Evolutionary conservation across 2,797 vertebrate species (phyloP).

Genomic region (Smutsia temminckii): DNA sequence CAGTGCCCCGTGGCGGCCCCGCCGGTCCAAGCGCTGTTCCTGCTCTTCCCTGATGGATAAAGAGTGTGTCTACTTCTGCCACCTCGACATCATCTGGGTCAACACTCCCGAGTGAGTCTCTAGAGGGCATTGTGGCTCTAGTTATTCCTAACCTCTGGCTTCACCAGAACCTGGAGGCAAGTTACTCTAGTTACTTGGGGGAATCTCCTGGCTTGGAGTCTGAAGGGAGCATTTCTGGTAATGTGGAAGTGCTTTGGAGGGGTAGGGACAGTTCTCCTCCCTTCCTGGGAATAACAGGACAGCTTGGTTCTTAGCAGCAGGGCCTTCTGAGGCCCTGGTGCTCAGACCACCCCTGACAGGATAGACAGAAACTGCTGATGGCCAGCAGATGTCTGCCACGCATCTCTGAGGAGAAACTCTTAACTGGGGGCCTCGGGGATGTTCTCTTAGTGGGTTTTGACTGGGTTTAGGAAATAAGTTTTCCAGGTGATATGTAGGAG

Average conservation of each 20-base stretch:
- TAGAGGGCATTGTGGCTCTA: slow-evolving; percentile 69
- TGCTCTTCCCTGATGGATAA: slow-evolving; percentile 95
- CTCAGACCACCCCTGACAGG: not conserved
- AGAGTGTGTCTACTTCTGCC: slow-evolving; percentile 98
- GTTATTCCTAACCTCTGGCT: not conserved
- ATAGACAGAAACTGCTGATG: not conserved
- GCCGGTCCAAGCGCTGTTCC: slow-evolving; percentile 93
- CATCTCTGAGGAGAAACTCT: not conserved
- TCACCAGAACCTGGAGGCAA: not conserved
- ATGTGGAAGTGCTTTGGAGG: no score
- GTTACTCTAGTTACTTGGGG: not conserved
- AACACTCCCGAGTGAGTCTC: slow-evolving; percentile 96
- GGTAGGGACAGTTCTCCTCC: not conserved
- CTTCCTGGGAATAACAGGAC: not conserved
- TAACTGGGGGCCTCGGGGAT: not conserved
- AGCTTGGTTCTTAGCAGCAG: not conserved
- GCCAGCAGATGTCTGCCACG: no score
- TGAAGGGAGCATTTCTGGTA: not conserved
- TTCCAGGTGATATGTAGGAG: not conserved
- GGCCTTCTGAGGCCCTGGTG: not conserved
- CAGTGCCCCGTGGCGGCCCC: slow-evolving; percentile 78
- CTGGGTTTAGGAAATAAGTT: not conserved
- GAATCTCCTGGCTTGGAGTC: not conserved
- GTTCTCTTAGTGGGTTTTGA: not conserved
- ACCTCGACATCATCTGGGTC: slow-evolving; percentile 99